Evolutionary conservation across 1,140 invertebrate genomes (phyloP).

Genomic region (Arctopsyche grandis): DNA sequence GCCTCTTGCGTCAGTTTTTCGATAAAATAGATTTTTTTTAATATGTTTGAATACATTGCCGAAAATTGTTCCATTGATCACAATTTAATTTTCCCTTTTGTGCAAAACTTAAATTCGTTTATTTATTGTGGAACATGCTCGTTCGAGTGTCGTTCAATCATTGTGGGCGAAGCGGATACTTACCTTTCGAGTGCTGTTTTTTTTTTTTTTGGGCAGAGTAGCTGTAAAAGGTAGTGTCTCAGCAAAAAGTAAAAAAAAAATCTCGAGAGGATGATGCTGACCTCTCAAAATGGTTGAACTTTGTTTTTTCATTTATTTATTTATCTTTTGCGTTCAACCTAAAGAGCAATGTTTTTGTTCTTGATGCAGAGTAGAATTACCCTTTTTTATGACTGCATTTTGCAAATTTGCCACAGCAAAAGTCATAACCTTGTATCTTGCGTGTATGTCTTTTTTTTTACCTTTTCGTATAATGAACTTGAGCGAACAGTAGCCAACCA

Average conservation of each 20-base stretch:
- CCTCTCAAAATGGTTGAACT: neutral
- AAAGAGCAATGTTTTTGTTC: constrained; percentile 12
- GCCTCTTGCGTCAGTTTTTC: constrained; percentile 11
- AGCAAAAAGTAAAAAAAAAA: no score
- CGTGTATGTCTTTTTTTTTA: constrained; percentile 6
- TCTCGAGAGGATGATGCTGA: neutral
- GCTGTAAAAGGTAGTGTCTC: constrained; percentile 14
- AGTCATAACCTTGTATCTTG: constrained; percentile 1
- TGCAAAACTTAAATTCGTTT: constrained; percentile 5
- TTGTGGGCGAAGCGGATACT: constrained; percentile 22
- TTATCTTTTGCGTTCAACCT: no score
- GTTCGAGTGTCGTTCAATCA: constrained; percentile 8
- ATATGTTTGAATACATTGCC: neutral
- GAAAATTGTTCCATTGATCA: constrained; percentile 7
- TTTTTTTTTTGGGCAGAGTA: neutral
- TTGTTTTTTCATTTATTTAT: neutral
- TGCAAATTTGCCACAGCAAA: neutral
- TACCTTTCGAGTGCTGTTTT: neutral
- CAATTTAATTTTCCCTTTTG: neutral
- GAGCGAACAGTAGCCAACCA: neutral
- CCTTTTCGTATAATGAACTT: neutral
- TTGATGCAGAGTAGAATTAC: neutral
- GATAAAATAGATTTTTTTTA: neutral
- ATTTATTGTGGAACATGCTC: constrained; percentile 9
- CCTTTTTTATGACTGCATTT: neutral